A percentile compares a stretch with the other conserved stretches of the same genome.
phyloP scores from a whole-genome alignment of 2,888 invertebrate species.

The Molanna angustata region DNA sequence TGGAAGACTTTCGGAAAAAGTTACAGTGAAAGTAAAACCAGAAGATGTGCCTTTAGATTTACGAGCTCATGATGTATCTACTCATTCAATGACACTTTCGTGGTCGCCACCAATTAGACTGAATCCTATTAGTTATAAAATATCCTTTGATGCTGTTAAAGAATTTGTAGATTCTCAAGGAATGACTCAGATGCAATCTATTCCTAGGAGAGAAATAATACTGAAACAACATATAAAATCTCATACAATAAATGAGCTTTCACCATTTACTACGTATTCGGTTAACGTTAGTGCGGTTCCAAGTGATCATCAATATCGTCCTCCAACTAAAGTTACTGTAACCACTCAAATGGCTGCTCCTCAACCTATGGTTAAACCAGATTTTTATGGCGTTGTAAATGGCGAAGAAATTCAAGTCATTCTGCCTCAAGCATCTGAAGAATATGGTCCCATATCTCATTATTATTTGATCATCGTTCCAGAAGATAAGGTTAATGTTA shows the following conservation, averaged over 20 bases:
- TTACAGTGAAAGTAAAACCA: slow-evolving; percentile 86
- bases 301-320: slow-evolving; percentile 77
- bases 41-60: slow-evolving; percentile 90
- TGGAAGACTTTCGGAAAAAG: slow-evolving; percentile 84
- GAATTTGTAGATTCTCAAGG: slow-evolving; percentile 93
- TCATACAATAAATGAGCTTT: slow-evolving; percentile 81
- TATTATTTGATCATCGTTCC: slow-evolving; percentile 96
- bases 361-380: slow-evolving; percentile 93
- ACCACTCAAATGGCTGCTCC: slow-evolving; percentile 97
- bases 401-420: slow-evolving; percentile 88
- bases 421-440: slow-evolving; percentile 93
- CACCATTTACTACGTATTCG: slow-evolving; percentile 91
- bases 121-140: slow-evolving; percentile 85
- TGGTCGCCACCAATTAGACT: slow-evolving; percentile 89
- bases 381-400: slow-evolving; percentile 87
- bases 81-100: slow-evolving; percentile 88
- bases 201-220: slow-evolving; percentile 69
- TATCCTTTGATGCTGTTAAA: slow-evolving; percentile 89
- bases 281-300: slow-evolving; percentile 92
- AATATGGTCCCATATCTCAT: slow-evolving; percentile 96
- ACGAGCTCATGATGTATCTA: slow-evolving; percentile 86
- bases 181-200: slow-evolving; percentile 83
- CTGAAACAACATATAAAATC: slow-evolving; percentile 69
- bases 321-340: slow-evolving; percentile 89
- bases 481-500: slow-evolving; percentile 70